Evolutionary conservation across 2,888 invertebrate species (phyloP), one percentile per base, ranked within the genome.

Genomic region (Eupithecia tripunctaria): DNA sequence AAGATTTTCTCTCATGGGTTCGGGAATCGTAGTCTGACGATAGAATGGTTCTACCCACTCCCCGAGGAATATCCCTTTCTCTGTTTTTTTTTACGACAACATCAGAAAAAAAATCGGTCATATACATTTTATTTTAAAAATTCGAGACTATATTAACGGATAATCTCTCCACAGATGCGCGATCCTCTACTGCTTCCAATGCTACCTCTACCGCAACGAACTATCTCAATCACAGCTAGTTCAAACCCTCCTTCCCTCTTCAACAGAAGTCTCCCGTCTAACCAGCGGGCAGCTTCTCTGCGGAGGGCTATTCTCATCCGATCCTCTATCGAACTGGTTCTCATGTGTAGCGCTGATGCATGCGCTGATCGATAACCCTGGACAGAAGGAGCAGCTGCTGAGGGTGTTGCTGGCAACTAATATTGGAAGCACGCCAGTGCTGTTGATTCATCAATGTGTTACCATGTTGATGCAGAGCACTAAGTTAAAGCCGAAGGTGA

Each of bases 101-200:
- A n/a, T n/a, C n/a, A n/a, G n/a, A n/a, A n/a, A n/a, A n/a, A 36
- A 36, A 36, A 36, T 36, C 10, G 2, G 29, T 3, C 10, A 36
- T 36, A 10, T 36, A 36, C 5, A 29, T 29, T 29, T 29, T 29
- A 29, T 29, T 29, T 29, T 29, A 29, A n/a, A n/a, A n/a, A n/a
- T 18, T 15, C 15, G 18, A n/a, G 7, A n/a, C 43, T 43, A 7
- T 18, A 43, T 7, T 51, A 51, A 21, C 10, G 2, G n/a, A 64
- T 27, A 59, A 18, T 64, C n/a, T 32, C 7, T 69, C 79, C 81
- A 15, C 84, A 96, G 99, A 76, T 98, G 98, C 88, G 98, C 99
- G 0, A 99, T 99, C 2, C 96, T 99, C 0, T 99, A 99, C 90
- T 99, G 99, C 89, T 99, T 99, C 90, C 97, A 99, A 94, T 99